Percentiles rank a stretch among this genome's conserved stretches.
Conservation (phyloP, 37 sponge, comb jelly and placozoan species). For the Ephydatia muelleri region DNA sequence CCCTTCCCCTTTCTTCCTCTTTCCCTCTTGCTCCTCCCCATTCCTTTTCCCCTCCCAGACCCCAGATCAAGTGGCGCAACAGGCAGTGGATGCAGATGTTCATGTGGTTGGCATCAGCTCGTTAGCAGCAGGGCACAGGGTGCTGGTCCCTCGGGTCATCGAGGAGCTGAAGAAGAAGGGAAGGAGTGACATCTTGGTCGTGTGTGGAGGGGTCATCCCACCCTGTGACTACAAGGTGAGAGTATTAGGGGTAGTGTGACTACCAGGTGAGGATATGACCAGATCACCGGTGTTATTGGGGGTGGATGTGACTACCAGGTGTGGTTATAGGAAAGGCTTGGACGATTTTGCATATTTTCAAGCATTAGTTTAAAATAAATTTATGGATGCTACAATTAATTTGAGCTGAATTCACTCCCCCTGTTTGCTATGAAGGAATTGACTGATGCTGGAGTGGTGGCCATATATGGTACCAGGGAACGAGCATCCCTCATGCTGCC, state of each 20-base stretch:
- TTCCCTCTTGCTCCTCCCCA: constrained; percentile 22
- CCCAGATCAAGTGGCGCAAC: constrained; percentile 91
- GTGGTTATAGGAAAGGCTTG: no score
- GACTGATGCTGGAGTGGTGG: constrained; percentile 80
- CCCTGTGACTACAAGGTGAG: constrained; percentile 88
- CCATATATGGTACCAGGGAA: constrained; percentile 95
- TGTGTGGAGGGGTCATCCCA: constrained; percentile 97
- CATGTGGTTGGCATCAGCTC: constrained; percentile 97
- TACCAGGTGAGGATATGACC: constrained; percentile 13
- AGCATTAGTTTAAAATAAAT: no score
- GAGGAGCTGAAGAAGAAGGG: constrained; percentile 81
- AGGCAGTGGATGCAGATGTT: constrained; percentile 98
- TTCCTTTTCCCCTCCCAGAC: constrained; percentile 17
- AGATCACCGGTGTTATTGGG: no score
- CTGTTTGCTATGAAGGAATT: constrained; percentile 6
- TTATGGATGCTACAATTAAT: no score
- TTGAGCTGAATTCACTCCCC: no score
- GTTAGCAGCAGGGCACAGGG: constrained; percentile 93
- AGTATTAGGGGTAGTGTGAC: no score
- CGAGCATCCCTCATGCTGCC: constrained; percentile 70
- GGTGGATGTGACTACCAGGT: no score
- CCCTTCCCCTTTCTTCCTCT: neutral
- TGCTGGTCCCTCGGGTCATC: constrained; percentile 76
- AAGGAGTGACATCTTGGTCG: constrained; percentile 82
- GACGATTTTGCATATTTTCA: no score